Evolutionary conservation across 53 echinoderm and acorn worm species (phyloP).

Genomic region (Zoroaster sp.): DNA sequence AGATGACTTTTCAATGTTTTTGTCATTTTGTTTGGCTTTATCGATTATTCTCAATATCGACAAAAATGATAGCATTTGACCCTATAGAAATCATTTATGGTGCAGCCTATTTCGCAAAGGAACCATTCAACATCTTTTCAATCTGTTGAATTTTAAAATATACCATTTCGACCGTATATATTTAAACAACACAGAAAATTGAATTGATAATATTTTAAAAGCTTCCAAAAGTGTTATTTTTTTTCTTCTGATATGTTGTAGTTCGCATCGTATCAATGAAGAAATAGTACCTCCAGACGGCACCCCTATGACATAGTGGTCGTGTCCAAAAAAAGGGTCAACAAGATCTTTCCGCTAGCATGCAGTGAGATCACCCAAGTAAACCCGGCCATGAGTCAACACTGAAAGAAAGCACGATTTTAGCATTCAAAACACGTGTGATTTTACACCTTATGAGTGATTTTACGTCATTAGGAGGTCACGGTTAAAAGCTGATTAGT

Average conservation of each 20-base stretch:
- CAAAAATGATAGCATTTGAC: not conserved
- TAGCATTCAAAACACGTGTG: not conserved
- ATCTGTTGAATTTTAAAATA: not conserved
- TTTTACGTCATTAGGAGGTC: not conserved
- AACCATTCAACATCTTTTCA: not conserved
- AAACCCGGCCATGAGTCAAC: not conserved
- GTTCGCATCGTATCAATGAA: no score
- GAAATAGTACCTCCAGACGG: no score
- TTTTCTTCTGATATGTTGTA: no score
- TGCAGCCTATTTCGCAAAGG: not conserved
- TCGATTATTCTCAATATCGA: conserved; percentile 12
- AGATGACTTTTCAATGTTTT: not conserved
- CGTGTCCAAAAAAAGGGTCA: not conserved
- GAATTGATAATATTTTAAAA: no score
- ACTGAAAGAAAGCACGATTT: not conserved
- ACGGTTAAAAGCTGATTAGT: conserved; percentile 3
- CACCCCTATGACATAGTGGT: conserved; percentile 1
- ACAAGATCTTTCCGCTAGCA: conserved; percentile 9
- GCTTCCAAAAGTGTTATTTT: no score
- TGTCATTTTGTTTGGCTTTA: not conserved
- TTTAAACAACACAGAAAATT: no score
- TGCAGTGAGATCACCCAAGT: not conserved
- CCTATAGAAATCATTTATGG: conserved; percentile 22
- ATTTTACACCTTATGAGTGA: not conserved
- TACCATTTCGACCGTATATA: not conserved